A percentile compares a stretch with the other conserved stretches of the same genome.
These are phyloP conservation scores for Hemicentrotus pulcherrimus DNA, from an alignment of 35 echinoderm and acorn worm genomes.

Conservation along the genomic window DNA sequence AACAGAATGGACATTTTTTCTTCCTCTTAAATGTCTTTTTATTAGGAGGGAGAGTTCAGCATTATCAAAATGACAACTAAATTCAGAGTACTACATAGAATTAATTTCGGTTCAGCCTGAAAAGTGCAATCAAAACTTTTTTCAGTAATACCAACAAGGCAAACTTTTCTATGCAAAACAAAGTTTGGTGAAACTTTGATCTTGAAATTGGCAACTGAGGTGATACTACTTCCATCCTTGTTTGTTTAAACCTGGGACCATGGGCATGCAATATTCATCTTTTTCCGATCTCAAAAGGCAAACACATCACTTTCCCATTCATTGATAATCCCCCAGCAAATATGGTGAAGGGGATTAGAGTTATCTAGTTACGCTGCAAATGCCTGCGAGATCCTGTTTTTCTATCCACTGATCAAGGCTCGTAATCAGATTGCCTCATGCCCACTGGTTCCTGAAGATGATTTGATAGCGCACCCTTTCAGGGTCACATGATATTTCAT, in stretches of 20 bases:
- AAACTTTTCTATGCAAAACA: neutral
- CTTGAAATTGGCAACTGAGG: neutral
- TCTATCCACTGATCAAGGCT: neutral
- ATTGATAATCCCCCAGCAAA: neutral
- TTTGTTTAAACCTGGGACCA: neutral
- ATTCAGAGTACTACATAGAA: neutral
- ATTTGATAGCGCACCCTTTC: constrained; percentile 2
- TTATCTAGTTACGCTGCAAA: constrained; percentile 18
- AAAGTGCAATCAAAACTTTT: neutral
- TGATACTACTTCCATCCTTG: neutral
- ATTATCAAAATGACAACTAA: neutral
- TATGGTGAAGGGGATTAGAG: constrained; percentile 16
- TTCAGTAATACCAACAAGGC: neutral
- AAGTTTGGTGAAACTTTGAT: too few species aligned
- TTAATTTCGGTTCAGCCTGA: neutral
- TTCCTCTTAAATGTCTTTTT: too few species aligned
- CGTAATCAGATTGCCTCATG: constrained; percentile 10
- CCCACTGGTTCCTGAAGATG: neutral
- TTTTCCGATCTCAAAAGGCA: neutral
- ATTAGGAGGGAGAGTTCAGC: neutral
- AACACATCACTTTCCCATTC: constrained; percentile 17
- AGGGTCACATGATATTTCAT: neutral
- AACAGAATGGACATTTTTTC: too few species aligned
- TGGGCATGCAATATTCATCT: constrained; percentile 10
- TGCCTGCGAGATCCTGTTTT: constrained; percentile 9